Evolutionary conservation across 2,888 invertebrate genomes (phyloP), one percentile per base, ranked within the genome.

Genomic region (Leistus spinibarbis): DNA sequence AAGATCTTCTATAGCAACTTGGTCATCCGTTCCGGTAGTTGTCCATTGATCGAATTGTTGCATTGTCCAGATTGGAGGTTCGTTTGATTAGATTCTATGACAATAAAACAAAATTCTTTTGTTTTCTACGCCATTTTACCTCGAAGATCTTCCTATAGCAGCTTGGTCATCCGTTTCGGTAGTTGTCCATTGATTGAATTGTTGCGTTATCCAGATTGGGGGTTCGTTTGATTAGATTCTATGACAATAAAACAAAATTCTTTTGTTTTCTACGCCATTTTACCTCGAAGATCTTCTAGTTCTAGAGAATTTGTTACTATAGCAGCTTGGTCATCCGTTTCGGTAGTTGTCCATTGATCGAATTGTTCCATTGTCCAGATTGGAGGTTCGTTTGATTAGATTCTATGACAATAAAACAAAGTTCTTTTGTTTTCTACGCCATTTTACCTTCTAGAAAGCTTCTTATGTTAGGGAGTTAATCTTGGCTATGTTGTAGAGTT

Each of bases 381-480:
- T n/a, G n/a, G n/a, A n/a, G n/a, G 40, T 40, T 40, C 40, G 5
- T 40, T 20, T 13, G 22, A 16, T n/a, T 60, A 22, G 54, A 60
- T 60, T 60, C 60, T 60, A 60, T 60, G 60, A 19, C 16, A 19
- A 60, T 60, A 60, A 19, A 60, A 60, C 60, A 60, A 60, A 19
- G 16, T 40, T 40, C 40, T 40, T 40, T 40, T 20, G 60, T 60
- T 60, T 60, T 60, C 10, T 60, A 60, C 20, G 16, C 20, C 60
- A 40, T 40, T 40, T 40, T 40, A 7, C 40, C 3, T 40, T 13
- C 40, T 40, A 2, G 40, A 40, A 40, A 10, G 40, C 13, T 40
- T 40, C 40, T 40, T 40, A 7, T 13, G 13, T 40, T 2, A 13
- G 7, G 7, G 7, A 10, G 5, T 40, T 40, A 13, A 40, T 5